phyloP scores from a whole-genome alignment of 2,113 vertebrate species.

The Dicaeum eximium region DNA sequence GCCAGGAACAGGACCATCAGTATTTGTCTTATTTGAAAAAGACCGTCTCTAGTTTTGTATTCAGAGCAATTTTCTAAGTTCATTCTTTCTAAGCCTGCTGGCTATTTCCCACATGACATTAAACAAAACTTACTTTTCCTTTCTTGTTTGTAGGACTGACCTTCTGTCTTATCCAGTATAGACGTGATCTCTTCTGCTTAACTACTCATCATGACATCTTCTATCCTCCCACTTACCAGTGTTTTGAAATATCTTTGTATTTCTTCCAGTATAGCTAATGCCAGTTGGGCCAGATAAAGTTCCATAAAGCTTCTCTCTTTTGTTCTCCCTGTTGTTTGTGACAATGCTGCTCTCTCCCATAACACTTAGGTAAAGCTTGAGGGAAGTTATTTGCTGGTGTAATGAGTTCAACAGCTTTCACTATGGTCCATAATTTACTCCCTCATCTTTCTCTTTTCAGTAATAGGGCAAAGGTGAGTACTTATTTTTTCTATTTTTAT shows the following conservation, averaged over 20 bases:
- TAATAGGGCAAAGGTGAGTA: not conserved
- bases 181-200: not conserved
- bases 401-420: not conserved
- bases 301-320: not conserved
- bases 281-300: not conserved
- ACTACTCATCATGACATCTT: not conserved
- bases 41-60: not conserved
- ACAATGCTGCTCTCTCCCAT: not conserved
- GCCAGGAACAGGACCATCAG: not conserved
- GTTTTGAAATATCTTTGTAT: not conserved
- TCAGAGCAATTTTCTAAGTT: not conserved
- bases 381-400: not conserved
- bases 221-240: not conserved
- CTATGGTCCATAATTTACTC: not conserved
- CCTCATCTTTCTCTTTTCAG: not conserved
- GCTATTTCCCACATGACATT: not conserved
- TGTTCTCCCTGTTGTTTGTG: rapidly evolving
- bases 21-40: not conserved
- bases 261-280: not conserved
- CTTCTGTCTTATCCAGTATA: not conserved
- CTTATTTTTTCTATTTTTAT: not conserved
- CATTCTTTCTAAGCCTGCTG: not conserved
- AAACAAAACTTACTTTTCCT: not conserved
- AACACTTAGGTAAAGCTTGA: not conserved
- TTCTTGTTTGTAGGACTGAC: not conserved